These are phyloP conservation scores for Oenanthe oenanthe DNA, from an alignment of 2,113 vertebrate species.

Conservation along the genomic window DNA sequence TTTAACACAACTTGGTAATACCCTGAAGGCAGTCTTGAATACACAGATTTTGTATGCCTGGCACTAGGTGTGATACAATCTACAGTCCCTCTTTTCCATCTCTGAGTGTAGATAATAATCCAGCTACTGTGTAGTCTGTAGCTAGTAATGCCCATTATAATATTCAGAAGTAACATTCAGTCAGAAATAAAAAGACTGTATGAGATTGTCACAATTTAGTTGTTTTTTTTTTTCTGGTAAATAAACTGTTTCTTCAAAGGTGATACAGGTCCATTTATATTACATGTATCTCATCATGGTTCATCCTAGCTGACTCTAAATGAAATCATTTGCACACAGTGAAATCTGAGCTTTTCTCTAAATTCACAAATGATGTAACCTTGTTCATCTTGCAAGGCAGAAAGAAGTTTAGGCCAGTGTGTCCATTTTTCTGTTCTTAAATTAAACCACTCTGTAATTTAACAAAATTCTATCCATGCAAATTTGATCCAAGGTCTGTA, in stretches of 20 bases:
- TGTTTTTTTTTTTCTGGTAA: background rate
- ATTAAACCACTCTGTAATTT: background rate
- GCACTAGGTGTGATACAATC: background rate
- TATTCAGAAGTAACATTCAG: slow-evolving; percentile 3
- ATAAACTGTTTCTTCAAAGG: background rate
- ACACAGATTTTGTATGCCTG: background rate
- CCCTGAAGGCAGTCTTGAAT: background rate
- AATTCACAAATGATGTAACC: background rate
- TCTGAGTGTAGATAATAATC: background rate
- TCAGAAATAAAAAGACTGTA: background rate
- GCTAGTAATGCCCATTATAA: background rate
- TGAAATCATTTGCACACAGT: background rate
- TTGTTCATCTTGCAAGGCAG: background rate
- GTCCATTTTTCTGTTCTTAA: background rate
- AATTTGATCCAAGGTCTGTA: background rate
- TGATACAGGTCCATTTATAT: background rate
- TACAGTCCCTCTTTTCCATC: background rate
- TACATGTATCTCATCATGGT: background rate
- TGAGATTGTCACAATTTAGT: background rate
- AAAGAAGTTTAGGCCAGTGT: background rate
- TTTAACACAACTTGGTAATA: background rate
- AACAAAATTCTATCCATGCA: background rate
- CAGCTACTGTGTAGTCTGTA: background rate
- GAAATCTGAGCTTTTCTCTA: background rate
- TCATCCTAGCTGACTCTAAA: slow-evolving; percentile 1